Conservation (phyloP, 2,113 vertebrate species). For the Salminus brasiliensis region DNA sequence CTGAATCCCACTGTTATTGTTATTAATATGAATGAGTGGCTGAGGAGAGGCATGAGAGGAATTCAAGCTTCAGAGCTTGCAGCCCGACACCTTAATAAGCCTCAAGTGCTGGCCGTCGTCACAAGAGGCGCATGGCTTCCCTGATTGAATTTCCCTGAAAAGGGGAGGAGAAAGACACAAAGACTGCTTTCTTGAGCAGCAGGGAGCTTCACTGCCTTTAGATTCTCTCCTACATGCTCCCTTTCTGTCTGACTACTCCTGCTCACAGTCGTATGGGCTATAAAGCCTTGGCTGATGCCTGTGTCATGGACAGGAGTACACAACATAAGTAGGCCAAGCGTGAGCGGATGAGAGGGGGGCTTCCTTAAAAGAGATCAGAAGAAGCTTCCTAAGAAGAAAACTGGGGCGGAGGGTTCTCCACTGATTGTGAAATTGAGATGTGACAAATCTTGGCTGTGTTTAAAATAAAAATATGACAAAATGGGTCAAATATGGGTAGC, state of each 20-base stretch:
- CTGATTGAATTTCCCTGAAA: constrained; percentile 40
- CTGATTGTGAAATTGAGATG: neutral
- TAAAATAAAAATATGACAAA: too few relatives aligned
- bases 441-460: too few relatives aligned
- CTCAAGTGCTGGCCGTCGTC: constrained; percentile 37
- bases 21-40: constrained; percentile 15
- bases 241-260: neutral
- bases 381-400: neutral
- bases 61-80: constrained; percentile 18
- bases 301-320: neutral
- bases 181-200: constrained; percentile 30
- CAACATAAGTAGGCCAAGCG: neutral
- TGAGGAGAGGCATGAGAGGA: constrained; percentile 24
- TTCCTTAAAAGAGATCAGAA: neutral
- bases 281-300: neutral
- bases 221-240: neutral
- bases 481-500: too few relatives aligned
- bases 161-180: neutral
- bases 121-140: constrained; percentile 27
- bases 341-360: neutral
- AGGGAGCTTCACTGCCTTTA: constrained; percentile 20
- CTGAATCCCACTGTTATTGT: constrained; percentile 10
- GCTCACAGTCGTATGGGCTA: neutral
- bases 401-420: too few relatives aligned
- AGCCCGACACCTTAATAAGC: constrained; percentile 42